These are phyloP conservation scores for Lates japonicus DNA, from an alignment of 2,797 vertebrate species.

Conservation along the genomic window DNA sequence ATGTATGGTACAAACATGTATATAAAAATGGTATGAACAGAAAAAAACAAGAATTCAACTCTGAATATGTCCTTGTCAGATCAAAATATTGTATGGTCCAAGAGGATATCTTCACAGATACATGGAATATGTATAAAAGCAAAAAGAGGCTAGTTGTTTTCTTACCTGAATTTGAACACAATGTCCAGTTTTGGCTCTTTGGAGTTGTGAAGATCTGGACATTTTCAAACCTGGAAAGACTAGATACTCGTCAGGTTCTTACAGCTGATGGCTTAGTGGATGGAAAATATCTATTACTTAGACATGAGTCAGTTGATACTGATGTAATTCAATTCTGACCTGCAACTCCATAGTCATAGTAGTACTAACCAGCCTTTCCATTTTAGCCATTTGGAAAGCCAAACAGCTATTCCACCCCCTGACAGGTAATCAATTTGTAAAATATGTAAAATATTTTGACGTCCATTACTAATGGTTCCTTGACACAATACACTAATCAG, in stretches of 20 bases:
- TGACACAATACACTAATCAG: too few relatives aligned
- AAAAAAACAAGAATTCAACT: neutral
- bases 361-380: neutral
- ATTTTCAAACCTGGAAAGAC: neutral
- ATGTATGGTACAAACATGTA: neutral
- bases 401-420: too few relatives aligned
- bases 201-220: neutral
- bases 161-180: slow-evolving; percentile 11
- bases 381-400: too few relatives aligned
- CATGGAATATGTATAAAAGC: neutral
- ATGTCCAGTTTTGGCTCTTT: neutral
- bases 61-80: neutral
- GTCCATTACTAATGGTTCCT: too few relatives aligned
- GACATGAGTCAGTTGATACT: too few relatives aligned
- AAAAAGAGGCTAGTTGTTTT: neutral
- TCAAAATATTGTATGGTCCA: neutral
- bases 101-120: neutral
- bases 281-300: too few relatives aligned
- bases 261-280: neutral
- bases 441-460: too few relatives aligned
- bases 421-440: too few relatives aligned
- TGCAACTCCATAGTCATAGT: neutral
- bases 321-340: neutral
- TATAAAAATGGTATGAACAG: neutral
- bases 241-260: neutral